Conservation (phyloP, 2,797 vertebrate species). For the Sciurus carolinensis region DNA sequence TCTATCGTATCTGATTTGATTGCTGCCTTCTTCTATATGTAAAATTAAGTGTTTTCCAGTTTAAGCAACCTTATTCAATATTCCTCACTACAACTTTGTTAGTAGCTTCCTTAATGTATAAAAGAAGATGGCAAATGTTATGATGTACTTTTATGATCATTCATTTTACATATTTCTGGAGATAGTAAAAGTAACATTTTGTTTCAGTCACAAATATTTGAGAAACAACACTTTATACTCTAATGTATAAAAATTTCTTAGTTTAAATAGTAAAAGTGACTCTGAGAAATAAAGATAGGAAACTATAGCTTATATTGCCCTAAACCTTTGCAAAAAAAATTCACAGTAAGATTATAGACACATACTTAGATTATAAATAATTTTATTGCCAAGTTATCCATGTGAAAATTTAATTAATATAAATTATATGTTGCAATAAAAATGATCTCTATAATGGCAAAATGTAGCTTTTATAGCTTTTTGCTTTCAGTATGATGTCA, state of each 20-base stretch:
- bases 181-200: conserved; percentile 72
- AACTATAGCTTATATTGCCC: conserved; percentile 31
- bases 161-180: conserved; percentile 68
- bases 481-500: conserved; percentile 66
- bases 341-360: conserved; percentile 39
- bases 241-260: conserved; percentile 62
- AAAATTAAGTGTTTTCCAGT: conserved; percentile 3
- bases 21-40: conserved; percentile 33
- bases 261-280: conserved; percentile 67
- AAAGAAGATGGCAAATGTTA: conserved; percentile 58
- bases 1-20: conserved; percentile 46
- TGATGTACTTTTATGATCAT: conserved; percentile 65
- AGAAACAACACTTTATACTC: conserved; percentile 62
- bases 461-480: conserved; percentile 60
- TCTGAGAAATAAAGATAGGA: conserved; percentile 76
- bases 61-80: conserved; percentile 42
- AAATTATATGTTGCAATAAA: conserved; percentile 73
- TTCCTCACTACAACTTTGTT: conserved; percentile 11
- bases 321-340: conserved; percentile 66
- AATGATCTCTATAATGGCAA: conserved; percentile 68
- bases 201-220: conserved; percentile 60
- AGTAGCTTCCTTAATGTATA: background rate
- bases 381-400: conserved; percentile 71
- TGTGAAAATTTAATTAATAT: conserved; percentile 80
- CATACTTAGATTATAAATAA: conserved; percentile 70